A percentile compares a stretch with the other conserved stretches of the same genome.
Evolutionary conservation across 2,113 vertebrate genomes (phyloP).

Genomic region (Neoarius graeffei): DNA sequence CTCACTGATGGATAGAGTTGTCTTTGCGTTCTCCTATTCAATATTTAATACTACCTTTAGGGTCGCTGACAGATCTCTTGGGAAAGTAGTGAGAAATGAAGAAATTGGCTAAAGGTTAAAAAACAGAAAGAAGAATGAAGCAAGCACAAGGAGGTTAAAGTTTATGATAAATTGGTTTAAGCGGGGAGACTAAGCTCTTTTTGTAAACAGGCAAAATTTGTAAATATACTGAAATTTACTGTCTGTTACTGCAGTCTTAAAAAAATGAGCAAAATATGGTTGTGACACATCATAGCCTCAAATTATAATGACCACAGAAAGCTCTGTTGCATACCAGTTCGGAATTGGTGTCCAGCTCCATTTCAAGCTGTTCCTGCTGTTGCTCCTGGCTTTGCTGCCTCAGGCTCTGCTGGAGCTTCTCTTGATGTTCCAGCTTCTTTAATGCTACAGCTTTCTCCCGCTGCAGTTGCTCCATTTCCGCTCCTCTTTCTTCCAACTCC

Average conservation of each 20-base stretch:
- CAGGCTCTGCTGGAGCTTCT: conserved; percentile 72
- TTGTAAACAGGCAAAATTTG: background rate
- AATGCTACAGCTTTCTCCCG: conserved; percentile 67
- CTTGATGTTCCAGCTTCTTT: conserved; percentile 74
- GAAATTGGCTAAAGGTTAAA: conserved; percentile 64
- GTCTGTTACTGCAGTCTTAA: background rate
- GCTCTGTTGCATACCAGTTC: conserved; percentile 72
- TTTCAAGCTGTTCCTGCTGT: conserved; percentile 71
- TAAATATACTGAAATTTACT: background rate
- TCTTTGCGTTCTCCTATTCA: background rate
- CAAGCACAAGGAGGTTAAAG: background rate
- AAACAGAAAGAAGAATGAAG: background rate
- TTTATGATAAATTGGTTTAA: background rate
- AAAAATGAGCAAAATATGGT: background rate
- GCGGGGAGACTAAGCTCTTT: background rate
- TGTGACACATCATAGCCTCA: background rate
- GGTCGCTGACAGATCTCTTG: conserved; percentile 66
- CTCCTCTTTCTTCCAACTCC: conserved; percentile 72
- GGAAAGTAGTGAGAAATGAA: conserved; percentile 70
- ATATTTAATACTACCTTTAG: conserved; percentile 67
- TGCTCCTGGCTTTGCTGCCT: conserved; percentile 71
- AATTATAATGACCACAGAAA: conserved; percentile 52
- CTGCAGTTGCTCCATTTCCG: conserved; percentile 74
- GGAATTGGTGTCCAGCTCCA: conserved; percentile 77
- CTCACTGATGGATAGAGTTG: background rate